Conservation (phyloP, 2,888 invertebrate species). For the Tetragonisca angustula region DNA sequence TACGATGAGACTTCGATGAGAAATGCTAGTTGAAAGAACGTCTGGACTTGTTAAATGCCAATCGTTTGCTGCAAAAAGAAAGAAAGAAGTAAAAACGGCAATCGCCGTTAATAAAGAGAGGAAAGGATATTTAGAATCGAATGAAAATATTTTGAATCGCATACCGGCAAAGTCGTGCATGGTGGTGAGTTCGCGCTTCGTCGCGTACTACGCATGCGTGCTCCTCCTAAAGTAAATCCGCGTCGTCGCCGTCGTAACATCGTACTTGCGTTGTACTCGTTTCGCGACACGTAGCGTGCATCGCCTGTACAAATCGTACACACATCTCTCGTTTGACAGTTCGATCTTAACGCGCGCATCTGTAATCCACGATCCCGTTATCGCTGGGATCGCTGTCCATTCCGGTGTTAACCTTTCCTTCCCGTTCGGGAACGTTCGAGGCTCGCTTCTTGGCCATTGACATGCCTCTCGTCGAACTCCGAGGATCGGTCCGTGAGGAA, state of each 20-base stretch:
- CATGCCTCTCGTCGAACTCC: conserved; percentile 24
- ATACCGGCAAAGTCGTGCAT: neutral
- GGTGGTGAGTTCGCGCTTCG: conserved; percentile 40
- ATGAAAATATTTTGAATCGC: neutral
- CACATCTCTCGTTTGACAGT: conserved; percentile 53
- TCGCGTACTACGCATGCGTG: conserved; percentile 36
- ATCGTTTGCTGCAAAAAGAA: neutral
- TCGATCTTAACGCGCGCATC: conserved; percentile 40
- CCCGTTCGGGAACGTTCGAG: neutral
- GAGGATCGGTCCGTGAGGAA: conserved; percentile 19
- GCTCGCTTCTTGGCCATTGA: conserved; percentile 8
- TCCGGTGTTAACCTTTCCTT: neutral
- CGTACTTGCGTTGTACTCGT: conserved; percentile 53
- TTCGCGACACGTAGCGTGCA: conserved; percentile 46
- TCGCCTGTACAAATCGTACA: conserved; percentile 30
- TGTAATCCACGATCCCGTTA: conserved; percentile 13
- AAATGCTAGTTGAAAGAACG: neutral
- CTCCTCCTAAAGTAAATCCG: conserved; percentile 23
- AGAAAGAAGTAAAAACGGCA: neutral
- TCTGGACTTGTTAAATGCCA: neutral
- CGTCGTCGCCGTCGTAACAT: conserved; percentile 44
- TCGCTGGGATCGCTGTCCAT: neutral
- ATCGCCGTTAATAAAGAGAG: too few relatives aligned
- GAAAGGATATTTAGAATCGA: neutral
- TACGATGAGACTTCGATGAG: neutral